These are phyloP conservation scores for Chascanopsetta lugubris DNA, from an alignment of 2,113 vertebrate species.

Conservation along the genomic window DNA sequence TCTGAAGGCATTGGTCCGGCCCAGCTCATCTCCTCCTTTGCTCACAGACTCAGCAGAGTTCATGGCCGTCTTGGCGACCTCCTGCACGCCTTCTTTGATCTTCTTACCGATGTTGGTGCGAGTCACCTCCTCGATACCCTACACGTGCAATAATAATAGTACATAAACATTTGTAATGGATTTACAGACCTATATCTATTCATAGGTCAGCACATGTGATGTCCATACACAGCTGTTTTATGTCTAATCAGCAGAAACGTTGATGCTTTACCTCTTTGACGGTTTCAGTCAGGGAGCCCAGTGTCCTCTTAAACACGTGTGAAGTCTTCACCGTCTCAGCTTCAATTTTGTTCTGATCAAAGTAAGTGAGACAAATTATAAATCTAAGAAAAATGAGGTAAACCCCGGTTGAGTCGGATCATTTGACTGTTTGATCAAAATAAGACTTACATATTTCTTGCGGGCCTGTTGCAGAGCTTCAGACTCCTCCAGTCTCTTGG, in stretches of 20 bases:
- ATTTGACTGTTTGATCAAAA: background rate
- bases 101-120: slow-evolving; percentile 91
- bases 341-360: slow-evolving; percentile 90
- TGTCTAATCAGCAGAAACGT: background rate
- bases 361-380: slow-evolving; percentile 8
- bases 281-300: slow-evolving; percentile 87
- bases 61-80: slow-evolving; percentile 88
- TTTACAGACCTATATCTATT: too few relatives aligned
- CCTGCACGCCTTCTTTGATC: slow-evolving; percentile 91
- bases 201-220: too few relatives aligned
- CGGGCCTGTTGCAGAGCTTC: slow-evolving; percentile 92
- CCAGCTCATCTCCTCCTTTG: slow-evolving; percentile 90
- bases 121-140: slow-evolving; percentile 90
- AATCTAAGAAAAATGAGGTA: background rate
- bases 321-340: slow-evolving; percentile 93
- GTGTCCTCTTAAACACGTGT: slow-evolving; percentile 90
- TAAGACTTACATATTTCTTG: slow-evolving; percentile 90
- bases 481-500: slow-evolving; percentile 92
- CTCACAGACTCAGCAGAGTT: slow-evolving; percentile 89
- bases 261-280: slow-evolving; percentile 87
- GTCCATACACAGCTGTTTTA: background rate
- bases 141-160: too few relatives aligned
- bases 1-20: slow-evolving; percentile 86
- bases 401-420: background rate
- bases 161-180: too few relatives aligned